A percentile compares a stretch with the other conserved stretches of the same genome.
Evolutionary conservation across 2,113 vertebrate genomes (phyloP).

Genomic region (Gallinago paraguaiae): DNA sequence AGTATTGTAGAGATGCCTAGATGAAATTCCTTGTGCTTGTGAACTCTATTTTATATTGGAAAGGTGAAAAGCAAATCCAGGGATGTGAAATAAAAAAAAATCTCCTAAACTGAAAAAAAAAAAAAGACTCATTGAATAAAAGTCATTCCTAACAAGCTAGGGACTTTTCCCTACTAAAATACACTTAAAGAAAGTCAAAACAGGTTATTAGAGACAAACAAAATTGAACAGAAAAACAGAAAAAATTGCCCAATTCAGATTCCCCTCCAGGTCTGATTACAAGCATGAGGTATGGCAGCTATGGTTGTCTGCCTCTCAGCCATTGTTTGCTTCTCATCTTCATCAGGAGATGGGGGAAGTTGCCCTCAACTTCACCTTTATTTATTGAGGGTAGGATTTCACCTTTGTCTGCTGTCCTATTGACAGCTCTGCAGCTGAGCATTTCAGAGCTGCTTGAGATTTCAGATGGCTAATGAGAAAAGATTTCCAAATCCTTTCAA

Average conservation of each 20-base stretch:
- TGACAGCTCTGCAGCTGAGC: neutral
- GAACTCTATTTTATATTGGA: neutral
- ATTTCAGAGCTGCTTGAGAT: neutral
- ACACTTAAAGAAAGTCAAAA: neutral
- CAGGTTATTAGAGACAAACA: neutral
- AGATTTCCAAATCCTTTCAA: neutral
- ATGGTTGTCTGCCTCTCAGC: neutral
- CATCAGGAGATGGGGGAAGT: neutral
- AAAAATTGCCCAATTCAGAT: neutral
- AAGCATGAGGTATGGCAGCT: neutral
- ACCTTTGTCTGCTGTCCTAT: neutral
- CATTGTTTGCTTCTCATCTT: neutral
- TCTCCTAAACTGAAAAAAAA: neutral
- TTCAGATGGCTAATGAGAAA: neutral
- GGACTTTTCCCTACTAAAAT: neutral
- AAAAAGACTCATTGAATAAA: neutral
- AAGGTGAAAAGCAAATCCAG: neutral
- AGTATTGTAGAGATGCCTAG: neutral
- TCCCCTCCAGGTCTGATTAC: neutral
- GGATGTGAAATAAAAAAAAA: neutral
- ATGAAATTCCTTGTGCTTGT: neutral
- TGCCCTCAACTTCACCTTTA: neutral
- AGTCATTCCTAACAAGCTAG: neutral
- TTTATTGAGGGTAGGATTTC: neutral
- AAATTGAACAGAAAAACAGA: neutral